A percentile compares a stretch with the other conserved stretches of the same genome.
These are phyloP conservation scores for Scyliorhinus canicula DNA, from an alignment of 2,797 vertebrate species.

Conservation along the genomic window DNA sequence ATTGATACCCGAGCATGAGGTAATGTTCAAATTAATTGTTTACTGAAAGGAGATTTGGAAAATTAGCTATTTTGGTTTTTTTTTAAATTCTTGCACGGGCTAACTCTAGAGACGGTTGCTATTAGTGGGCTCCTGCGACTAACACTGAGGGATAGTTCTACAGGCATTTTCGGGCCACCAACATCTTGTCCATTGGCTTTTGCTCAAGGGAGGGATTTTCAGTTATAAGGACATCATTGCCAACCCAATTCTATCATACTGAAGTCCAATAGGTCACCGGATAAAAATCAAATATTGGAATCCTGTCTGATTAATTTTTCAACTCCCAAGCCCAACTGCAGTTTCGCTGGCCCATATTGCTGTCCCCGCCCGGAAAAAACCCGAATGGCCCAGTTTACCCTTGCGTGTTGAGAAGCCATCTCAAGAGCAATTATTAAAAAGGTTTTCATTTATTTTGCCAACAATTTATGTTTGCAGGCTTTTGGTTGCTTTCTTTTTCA, in stretches of 20 bases:
- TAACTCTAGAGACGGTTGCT: background rate
- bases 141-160: background rate
- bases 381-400: background rate
- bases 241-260: background rate
- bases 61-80: background rate
- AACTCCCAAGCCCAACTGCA: background rate
- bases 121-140: background rate
- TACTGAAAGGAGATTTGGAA: background rate
- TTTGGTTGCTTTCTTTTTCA: background rate
- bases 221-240: background rate
- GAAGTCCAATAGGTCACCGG: background rate
- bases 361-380: background rate
- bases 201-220: background rate
- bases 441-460: background rate
- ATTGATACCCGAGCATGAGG: slow-evolving; percentile 32
- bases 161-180: background rate
- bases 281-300: background rate
- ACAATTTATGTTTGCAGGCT: background rate
- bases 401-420: background rate
- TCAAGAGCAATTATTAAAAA: background rate
- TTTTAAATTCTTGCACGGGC: background rate
- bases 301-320: background rate
- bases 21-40: background rate
- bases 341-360: background rate
- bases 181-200: background rate